Evolutionary conservation across 2,888 invertebrate genomes (phyloP).

Genomic region (Parnassius glacialis): DNA sequence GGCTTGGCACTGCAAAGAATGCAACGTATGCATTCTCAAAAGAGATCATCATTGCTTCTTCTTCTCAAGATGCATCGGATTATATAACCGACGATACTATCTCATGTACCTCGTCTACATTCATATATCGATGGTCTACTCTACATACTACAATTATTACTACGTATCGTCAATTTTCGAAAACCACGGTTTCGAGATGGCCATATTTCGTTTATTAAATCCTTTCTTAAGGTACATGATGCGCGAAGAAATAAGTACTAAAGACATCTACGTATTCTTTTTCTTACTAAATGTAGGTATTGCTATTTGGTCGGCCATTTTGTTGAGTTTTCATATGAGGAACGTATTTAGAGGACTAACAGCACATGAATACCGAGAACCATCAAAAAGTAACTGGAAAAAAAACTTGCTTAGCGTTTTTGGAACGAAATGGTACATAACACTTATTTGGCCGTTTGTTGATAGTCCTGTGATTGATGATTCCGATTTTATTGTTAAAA

Average conservation of each 20-base stretch:
- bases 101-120: slow-evolving; percentile 86
- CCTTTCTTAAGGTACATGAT: slow-evolving; percentile 43
- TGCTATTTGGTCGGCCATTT: slow-evolving; percentile 42
- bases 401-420: slow-evolving; percentile 84
- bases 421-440: slow-evolving; percentile 50
- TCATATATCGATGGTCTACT: slow-evolving; percentile 84
- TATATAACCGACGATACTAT: slow-evolving; percentile 90
- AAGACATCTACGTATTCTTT: slow-evolving; percentile 48
- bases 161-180: slow-evolving; percentile 76
- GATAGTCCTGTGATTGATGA: slow-evolving; percentile 44
- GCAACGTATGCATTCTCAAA: slow-evolving; percentile 89
- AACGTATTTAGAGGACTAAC: slow-evolving; percentile 78
- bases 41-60: slow-evolving; percentile 93
- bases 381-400: slow-evolving; percentile 83
- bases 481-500: not conserved
- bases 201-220: slow-evolving; percentile 44
- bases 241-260: slow-evolving; percentile 38
- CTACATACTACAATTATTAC: slow-evolving; percentile 83
- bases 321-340: slow-evolving; percentile 59
- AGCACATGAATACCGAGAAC: slow-evolving; percentile 57
- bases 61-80: slow-evolving; percentile 91
- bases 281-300: slow-evolving; percentile 45
- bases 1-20: slow-evolving; percentile 92
- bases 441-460: slow-evolving; percentile 52
- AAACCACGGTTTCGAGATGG: slow-evolving; percentile 38